Conservation (phyloP, 2,113 vertebrate species). For the Paramisgurnus dabryanus region DNA sequence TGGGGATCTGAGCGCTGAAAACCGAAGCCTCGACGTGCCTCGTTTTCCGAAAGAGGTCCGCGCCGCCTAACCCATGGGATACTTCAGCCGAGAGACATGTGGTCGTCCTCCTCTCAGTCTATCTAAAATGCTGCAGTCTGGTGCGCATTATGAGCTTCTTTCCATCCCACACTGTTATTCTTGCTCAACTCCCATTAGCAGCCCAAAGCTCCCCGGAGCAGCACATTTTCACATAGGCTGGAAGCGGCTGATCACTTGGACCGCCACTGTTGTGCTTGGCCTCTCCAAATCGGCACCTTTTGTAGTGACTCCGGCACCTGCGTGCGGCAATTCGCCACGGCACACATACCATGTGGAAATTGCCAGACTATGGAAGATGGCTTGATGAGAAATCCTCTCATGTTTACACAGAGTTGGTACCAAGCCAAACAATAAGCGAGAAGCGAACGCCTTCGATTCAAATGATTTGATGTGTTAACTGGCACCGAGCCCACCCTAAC, state of each 20-base stretch:
- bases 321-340: slow-evolving; percentile 54
- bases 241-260: slow-evolving; percentile 58
- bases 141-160: slow-evolving; percentile 49
- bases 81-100: background rate
- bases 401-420: slow-evolving; percentile 37
- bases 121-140: slow-evolving; percentile 60
- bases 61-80: background rate
- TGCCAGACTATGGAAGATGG: slow-evolving; percentile 12
- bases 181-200: slow-evolving; percentile 40
- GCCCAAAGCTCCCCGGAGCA: slow-evolving; percentile 42
- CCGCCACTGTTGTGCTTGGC: slow-evolving; percentile 66
- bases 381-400: slow-evolving; percentile 29
- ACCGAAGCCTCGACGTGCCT: slow-evolving; percentile 55
- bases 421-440: slow-evolving; percentile 9
- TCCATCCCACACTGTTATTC: slow-evolving; percentile 45
- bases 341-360: slow-evolving; percentile 48
- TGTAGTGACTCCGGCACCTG: slow-evolving; percentile 58
- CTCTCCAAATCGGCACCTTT: slow-evolving; percentile 39
- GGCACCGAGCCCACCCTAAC: background rate
- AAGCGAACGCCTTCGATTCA: slow-evolving; percentile 3
- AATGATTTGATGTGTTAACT: slow-evolving; percentile 19
- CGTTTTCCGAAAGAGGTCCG: slow-evolving; percentile 51
- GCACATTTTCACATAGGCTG: slow-evolving; percentile 57
- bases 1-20: slow-evolving; percentile 59
- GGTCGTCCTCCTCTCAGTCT: slow-evolving; percentile 21